phyloP scores from a whole-genome alignment of 1,140 invertebrate genomes.

The Bacillus rossius region DNA sequence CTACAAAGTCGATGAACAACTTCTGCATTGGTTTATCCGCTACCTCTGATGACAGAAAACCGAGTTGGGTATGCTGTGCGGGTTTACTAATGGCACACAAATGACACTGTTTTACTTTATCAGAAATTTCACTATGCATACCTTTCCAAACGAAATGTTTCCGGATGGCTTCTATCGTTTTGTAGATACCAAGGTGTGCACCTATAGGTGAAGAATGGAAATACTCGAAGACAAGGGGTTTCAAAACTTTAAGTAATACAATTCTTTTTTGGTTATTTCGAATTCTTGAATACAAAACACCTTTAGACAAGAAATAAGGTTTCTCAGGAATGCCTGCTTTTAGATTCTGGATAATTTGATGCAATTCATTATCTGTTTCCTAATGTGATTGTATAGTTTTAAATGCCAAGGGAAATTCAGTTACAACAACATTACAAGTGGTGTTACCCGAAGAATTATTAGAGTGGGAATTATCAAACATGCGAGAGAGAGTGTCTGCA shows the following conservation, averaged over 20 bases:
- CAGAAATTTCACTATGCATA: not conserved
- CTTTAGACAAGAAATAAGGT: not conserved
- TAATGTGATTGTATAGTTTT: not conserved
- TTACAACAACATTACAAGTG: not conserved
- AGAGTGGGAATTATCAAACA: not conserved
- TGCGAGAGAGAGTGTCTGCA: not conserved
- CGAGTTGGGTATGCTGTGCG: no score
- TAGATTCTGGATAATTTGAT: not conserved
- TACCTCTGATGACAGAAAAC: no score
- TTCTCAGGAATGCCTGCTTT: not conserved
- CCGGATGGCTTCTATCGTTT: not conserved
- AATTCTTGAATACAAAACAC: not conserved
- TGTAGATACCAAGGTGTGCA: not conserved
- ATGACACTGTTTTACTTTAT: not conserved
- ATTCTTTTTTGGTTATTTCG: not conserved
- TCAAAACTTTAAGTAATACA: not conserved
- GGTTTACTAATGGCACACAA: not conserved
- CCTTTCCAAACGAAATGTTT: not conserved
- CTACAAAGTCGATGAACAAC: no score
- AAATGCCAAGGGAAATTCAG: not conserved
- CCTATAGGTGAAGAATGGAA: not conserved
- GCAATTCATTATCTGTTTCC: not conserved
- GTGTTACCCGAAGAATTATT: not conserved
- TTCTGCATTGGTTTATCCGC: no score
- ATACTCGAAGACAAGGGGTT: not conserved